Evolutionary conservation across 2,888 invertebrate species (phyloP), one percentile per base, ranked within the genome.

Genomic region (Drosophila aldrichi): DNA sequence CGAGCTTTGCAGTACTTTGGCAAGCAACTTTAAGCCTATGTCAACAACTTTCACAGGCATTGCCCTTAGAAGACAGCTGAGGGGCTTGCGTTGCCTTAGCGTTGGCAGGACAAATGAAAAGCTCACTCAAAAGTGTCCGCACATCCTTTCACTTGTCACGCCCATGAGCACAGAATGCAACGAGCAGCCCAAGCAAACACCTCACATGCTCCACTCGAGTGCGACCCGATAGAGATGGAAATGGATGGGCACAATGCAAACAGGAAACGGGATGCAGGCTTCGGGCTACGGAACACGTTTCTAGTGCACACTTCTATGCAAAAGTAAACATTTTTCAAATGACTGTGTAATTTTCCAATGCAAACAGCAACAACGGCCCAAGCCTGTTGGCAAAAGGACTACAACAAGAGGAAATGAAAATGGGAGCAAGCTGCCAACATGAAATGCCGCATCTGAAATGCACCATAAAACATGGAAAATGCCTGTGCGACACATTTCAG

Each of bases 291-390:
- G 74, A 76, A 67, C 67, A 78, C 65, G 68, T 60, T 68, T 72
- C 62, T 65, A 60, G 75, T 57, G 22, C 78, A 44, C 67, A 63
- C 67, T 77, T 58, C 61, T 67, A 77, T 77, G 70, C 77, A 86
- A 79, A 75, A 80, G 82, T 80, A 88, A 86, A 88, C 86, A 86
- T 73, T 75, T 77, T 74, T 73, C 68, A 81, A 86, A 85, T 82
- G 83, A 81, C 74, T 86, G 83, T 86, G 88, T 86, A 83, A 86
- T 88, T 86, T 86, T 78, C 88, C 67, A 82, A 78, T 74, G 83
- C 88, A 86, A 86, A 88, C 86, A 85, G 49, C 66, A 58, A 36
- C 52, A 59, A 46, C 36, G 12, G 36, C 36, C 12, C 12, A 16
- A 16, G 16, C 2, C 16, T 38, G 36, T 38, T 34, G 51, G 69